phyloP scores from a whole-genome alignment of 2,888 invertebrate genomes.

The Cataglyphis albicans region DNA sequence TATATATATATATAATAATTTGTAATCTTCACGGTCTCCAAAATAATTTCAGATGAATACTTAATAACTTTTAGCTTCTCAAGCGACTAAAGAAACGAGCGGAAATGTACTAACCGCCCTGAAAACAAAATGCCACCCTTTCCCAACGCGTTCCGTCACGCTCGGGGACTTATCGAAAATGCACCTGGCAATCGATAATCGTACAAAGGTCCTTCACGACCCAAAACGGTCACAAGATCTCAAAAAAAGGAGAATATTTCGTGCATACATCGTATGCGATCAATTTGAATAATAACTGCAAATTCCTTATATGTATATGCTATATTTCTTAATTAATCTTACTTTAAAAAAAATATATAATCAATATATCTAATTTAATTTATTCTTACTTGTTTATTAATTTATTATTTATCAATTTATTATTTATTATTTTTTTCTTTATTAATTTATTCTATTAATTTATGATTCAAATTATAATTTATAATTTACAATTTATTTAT shows the following conservation, averaged over 20 bases:
- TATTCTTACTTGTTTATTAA: too few relatives aligned
- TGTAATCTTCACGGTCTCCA: not conserved
- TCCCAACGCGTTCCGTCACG: slow-evolving; percentile 76
- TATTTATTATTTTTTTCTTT: not conserved
- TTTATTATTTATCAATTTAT: too few relatives aligned
- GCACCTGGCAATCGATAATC: slow-evolving; percentile 84
- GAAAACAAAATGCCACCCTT: slow-evolving; percentile 76
- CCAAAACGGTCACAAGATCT: slow-evolving; percentile 62
- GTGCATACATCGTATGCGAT: slow-evolving; percentile 13
- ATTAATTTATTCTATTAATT: too few relatives aligned
- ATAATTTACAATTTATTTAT: not conserved
- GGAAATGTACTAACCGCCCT: slow-evolving; percentile 68
- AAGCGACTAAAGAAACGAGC: not conserved
- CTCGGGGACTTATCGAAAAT: slow-evolving; percentile 78
- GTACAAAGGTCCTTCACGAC: slow-evolving; percentile 70
- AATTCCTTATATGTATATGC: not conserved
- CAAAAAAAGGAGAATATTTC: slow-evolving; percentile 43
- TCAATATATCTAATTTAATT: not conserved
- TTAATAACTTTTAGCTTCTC: not conserved
- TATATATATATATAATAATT: not conserved
- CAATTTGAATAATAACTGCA: not conserved
- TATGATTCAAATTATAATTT: too few relatives aligned
- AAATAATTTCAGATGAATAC: not conserved
- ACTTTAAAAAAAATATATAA: not conserved
- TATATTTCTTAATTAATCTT: not conserved